Evolutionary conservation across 1,140 invertebrate genomes (phyloP).

Genomic region (Drosophila paulistorum): DNA sequence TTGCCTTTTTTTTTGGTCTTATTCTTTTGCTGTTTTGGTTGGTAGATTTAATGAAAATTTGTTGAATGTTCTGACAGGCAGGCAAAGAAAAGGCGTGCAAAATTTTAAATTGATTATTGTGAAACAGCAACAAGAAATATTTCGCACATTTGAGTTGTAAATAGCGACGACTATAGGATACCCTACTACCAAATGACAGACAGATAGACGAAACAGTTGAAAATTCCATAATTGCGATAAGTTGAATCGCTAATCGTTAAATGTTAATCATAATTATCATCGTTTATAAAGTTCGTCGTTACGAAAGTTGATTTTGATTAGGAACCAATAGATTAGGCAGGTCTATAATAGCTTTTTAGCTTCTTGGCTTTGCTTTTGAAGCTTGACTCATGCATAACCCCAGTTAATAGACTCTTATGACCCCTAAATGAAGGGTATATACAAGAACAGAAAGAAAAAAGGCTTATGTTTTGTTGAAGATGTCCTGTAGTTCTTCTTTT

Average conservation of each 20-base stretch:
- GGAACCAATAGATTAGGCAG: too few species aligned
- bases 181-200: neutral
- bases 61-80: slow-evolving; percentile 58
- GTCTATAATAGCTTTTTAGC: too few species aligned
- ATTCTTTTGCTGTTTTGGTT: slow-evolving; percentile 36
- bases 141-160: neutral
- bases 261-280: too few species aligned
- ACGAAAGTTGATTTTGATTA: too few species aligned
- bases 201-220: too few species aligned
- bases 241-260: too few species aligned
- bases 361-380: too few species aligned
- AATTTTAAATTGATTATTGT: slow-evolving; percentile 75
- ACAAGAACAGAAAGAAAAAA: neutral
- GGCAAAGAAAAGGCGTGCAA: slow-evolving; percentile 56
- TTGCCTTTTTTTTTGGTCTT: slow-evolving; percentile 26
- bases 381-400: too few species aligned
- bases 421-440: neutral
- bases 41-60: slow-evolving; percentile 75
- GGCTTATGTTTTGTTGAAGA: neutral
- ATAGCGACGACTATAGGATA: neutral
- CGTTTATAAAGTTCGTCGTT: too few species aligned
- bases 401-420: too few species aligned
- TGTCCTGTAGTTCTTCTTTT: slow-evolving; percentile 4
- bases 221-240: too few species aligned
- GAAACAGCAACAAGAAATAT: slow-evolving; percentile 18